Base-by-base conservation (phyloP, 23 tunicate species). In the Styela plicata region DNA sequence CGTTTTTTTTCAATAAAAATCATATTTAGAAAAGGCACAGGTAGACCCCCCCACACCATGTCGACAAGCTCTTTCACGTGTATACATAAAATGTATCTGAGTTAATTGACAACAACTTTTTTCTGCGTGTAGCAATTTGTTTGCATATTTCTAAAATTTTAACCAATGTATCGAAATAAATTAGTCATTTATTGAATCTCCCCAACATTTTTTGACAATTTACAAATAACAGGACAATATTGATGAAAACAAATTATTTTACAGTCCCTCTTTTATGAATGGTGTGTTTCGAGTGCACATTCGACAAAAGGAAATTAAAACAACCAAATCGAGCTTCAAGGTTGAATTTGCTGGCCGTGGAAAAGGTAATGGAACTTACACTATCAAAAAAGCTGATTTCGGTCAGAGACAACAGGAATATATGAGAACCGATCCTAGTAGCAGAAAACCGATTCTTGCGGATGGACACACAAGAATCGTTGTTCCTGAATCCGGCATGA, bases 211-310 rank as follows among this genome's bases (percentile, higher is more conserved):
- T n/a, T n/a, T n/a, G n/a, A n/a, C n/a, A n/a, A n/a, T n/a, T n/a
- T n/a, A n/a, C n/a, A n/a, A n/a, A n/a, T n/a, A n/a, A n/a, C n/a
- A n/a, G n/a, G n/a, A n/a, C n/a, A n/a, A n/a, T n/a, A n/a, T n/a
- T n/a, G n/a, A n/a, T n/a, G n/a, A n/a, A n/a, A n/a, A n/a, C 57
- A 13, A 44, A 44, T 44, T 5, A 44, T 44, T 44, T 44, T 44
- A 44, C 13, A 5, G 57, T 44, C 13, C 13, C 10, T 13, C 13
- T 44, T 44, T 44, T 44, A 5, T 44, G 57, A 13, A 5, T 53
- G 89, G 89, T 20, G 79, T 79, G 18, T 69, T 79, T 34, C 84
- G 89, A 28, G 79, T 85, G 52, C 57, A 69, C 5, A n/a, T 85
- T 63, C 79, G 79, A 61, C 78, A 85, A 33, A 29, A 22, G 2